These are phyloP conservation scores for Drosophila bocki DNA, from an alignment of 1,140 invertebrate species.

Conservation along the genomic window DNA sequence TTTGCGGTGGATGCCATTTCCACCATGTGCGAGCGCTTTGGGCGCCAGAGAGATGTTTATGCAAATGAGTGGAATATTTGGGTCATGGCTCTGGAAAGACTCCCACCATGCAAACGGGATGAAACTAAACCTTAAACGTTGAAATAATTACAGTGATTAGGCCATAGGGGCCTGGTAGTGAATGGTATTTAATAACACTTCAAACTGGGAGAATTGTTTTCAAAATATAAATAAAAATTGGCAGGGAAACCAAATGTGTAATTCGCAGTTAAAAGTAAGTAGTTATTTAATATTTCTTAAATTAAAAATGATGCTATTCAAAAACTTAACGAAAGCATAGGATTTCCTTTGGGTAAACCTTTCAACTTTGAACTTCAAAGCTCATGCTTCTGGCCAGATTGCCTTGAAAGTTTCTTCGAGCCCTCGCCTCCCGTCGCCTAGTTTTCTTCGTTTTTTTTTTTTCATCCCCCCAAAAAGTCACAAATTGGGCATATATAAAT, in stretches of 20 bases:
- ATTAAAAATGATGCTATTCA: not conserved
- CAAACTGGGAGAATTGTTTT: not conserved
- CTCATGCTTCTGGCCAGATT: not conserved
- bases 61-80: constrained; percentile 46
- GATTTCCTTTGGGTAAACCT: not conserved
- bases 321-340: not conserved
- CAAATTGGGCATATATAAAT: constrained; percentile 69
- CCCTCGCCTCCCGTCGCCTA: no score
- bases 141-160: constrained; percentile 33
- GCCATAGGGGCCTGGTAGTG: not conserved
- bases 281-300: not conserved
- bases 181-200: constrained; percentile 4
- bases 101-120: not conserved
- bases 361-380: constrained; percentile 16
- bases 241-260: not conserved
- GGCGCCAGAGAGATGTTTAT: constrained; percentile 28
- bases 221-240: not conserved
- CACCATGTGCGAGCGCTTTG: not conserved
- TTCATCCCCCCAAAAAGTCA: constrained; percentile 21
- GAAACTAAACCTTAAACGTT: constrained; percentile 31
- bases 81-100: constrained; percentile 9
- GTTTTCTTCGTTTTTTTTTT: no score
- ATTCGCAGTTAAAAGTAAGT: not conserved
- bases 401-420: not conserved
- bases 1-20: constrained; percentile 27